These are phyloP conservation scores for Pegoplata infirma DNA, from an alignment of 2,888 invertebrate genomes.

Conservation along the genomic window DNA sequence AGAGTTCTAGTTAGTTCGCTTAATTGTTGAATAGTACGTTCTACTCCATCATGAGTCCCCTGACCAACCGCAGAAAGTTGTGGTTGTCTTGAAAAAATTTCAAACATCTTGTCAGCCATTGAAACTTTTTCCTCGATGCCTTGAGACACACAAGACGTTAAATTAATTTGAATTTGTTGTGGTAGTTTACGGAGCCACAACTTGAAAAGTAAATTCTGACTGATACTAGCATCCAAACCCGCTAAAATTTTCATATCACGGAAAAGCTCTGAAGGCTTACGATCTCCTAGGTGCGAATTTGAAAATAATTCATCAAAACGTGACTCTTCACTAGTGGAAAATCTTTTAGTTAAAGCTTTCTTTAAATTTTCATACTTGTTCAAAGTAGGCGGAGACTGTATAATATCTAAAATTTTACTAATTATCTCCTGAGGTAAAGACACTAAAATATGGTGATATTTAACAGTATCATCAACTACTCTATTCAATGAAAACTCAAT, in stretches of 20 bases:
- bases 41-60: not conserved
- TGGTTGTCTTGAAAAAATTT: not conserved
- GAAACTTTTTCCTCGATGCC: not conserved
- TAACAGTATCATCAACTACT: not conserved
- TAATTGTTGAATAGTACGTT: not conserved
- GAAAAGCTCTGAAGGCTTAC: constrained; percentile 1
- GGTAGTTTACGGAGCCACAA: not conserved
- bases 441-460: not conserved
- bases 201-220: not conserved
- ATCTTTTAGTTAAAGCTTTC: not conserved
- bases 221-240: not conserved
- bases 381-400: not conserved
- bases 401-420: not conserved
- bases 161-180: not conserved
- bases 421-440: not conserved
- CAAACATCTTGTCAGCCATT: not conserved
- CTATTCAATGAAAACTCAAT: not conserved
- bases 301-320: not conserved
- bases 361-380: not conserved
- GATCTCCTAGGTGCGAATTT: not conserved
- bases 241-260: not conserved
- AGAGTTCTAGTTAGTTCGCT: not conserved
- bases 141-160: not conserved
- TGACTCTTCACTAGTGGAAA: not conserved
- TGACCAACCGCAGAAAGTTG: not conserved